Evolutionary conservation across 64 coral and sea anemone species (phyloP), one percentile per base, ranked within the genome.

Genomic region (Hydrozoanthus tunicans): DNA sequence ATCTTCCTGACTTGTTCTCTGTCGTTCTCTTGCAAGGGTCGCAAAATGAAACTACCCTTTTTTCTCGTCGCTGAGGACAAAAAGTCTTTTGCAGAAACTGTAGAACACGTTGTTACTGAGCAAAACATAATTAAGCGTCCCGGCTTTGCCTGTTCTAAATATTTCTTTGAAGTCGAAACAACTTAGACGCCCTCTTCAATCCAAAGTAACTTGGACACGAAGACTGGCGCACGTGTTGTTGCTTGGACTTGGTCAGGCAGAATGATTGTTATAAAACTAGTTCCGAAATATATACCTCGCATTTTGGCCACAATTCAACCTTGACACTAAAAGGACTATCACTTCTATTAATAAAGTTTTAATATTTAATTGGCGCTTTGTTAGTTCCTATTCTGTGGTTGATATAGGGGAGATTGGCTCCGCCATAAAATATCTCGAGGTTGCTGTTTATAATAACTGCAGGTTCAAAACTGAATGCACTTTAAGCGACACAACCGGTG

Each of bases 331-430:
- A 52, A 72, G 6, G 11, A 58, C 26, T 25, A 8, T 65, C 59
- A 52, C 9, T 74, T 73, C 84, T 88, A 88, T 73, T 88, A 86
- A 86, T 75, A 61, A 88, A 57, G 15, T 74, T 61, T 88, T 17
- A 74, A 88, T 88, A 60, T 51, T 88, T 88, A 74, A 61, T 73
- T 59, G 17, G 9, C 43, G 20, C 83, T 58, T 10, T 70, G 32
- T 70, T 58, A 58, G 65, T 72, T 43, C 23, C 20, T 12, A 43
- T 88, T 72, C 24, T 86, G 54, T 86, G 67, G 67, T 86, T 6
- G 83, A 51, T 14, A 88, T 0, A 73, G 61, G 53, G 51, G 62
- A 53, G 62, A 83, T 17, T 51, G 52, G 51, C 67, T 83, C 43
- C 5, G 17, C 8, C 10, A 58, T 79, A 58, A 79, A 13, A 83